These are phyloP conservation scores for Ardeotis arabs DNA, from an alignment of 2,113 vertebrate species.

Conservation along the genomic window DNA sequence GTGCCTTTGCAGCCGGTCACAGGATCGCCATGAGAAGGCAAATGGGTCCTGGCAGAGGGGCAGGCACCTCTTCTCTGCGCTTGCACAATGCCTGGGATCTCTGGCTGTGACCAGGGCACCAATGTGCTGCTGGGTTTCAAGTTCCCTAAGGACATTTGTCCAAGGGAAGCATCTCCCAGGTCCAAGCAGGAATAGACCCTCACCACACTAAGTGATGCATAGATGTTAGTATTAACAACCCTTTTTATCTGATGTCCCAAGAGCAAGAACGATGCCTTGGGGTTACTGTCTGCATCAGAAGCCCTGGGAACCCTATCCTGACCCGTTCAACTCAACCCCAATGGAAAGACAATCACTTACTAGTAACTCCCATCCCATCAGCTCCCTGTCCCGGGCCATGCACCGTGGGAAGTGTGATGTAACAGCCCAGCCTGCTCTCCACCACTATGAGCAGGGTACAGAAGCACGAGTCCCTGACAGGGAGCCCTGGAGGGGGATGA, in stretches of 20 bases:
- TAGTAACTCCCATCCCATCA: neutral
- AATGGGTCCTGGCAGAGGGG: neutral
- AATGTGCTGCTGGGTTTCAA: fast-evolving
- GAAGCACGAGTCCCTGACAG: neutral
- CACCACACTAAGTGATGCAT: neutral
- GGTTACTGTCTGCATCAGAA: neutral
- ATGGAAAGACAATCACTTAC: neutral
- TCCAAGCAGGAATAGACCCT: neutral
- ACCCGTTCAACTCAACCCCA: neutral
- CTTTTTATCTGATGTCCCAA: neutral
- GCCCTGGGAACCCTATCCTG: neutral
- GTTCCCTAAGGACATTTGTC: neutral
- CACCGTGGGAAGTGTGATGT: fast-evolving
- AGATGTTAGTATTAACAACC: neutral
- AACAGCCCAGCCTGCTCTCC: neutral
- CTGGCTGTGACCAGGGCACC: fast-evolving
- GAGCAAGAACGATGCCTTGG: neutral
- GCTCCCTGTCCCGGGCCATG: neutral
- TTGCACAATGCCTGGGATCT: fast-evolving
- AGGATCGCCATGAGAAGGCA: neutral
- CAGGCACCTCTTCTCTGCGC: neutral
- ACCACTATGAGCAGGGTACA: neutral
- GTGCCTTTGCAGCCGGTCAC: neutral
- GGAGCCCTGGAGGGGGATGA: fast-evolving
- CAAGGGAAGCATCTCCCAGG: neutral